Evolutionary conservation across 1,140 invertebrate genomes (phyloP), one percentile per base, ranked within the genome.

Genomic region (Drosophila orena): DNA sequence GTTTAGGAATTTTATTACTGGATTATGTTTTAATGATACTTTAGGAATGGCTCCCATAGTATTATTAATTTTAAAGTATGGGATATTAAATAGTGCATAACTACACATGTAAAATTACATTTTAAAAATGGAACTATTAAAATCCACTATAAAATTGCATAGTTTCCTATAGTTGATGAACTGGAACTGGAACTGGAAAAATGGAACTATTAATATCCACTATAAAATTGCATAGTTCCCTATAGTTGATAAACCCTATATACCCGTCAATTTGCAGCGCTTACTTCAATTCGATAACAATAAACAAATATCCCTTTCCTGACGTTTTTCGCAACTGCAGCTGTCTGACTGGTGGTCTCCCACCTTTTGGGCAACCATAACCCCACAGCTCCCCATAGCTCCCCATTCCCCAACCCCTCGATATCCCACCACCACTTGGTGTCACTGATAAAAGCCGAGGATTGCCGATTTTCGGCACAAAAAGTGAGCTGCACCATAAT

Each of bases 291-390:
- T 73, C 69, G 69, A 55, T 76, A 66, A 64, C 81, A 86, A 77
- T 81, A 70, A 77, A 52, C 65, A 66, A 81, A 81, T 88, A 88
- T 88, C 75, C 68, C 61, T 76, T 72, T 77, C 43, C 69, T 69
- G 68, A 78, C 64, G 56, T 81, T 76, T 83, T 79, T 85, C 83
- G 46, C 65, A 73, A 76, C 65, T 66, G 56, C 69, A 69, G 57
- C 73, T 72, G 56, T 61, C 66, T 54, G 58, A 54, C 71, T 75
- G 46, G 46, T 75, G 46, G 46, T 65, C 53, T 58, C 64, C 17
- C 72, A 65, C 53, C 60, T 75, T 44, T 44, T 30, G 58, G 30
- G 30, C 30, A 30, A 8, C 47, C 34, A 17, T 42, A 68, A 49
- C 40, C 69, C 49, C 61, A 53, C 37, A 24, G 30, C 38, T 42